These are phyloP conservation scores for Mimumesa dahlbomi DNA, from an alignment of 2,888 invertebrate genomes.

Conservation along the genomic window DNA sequence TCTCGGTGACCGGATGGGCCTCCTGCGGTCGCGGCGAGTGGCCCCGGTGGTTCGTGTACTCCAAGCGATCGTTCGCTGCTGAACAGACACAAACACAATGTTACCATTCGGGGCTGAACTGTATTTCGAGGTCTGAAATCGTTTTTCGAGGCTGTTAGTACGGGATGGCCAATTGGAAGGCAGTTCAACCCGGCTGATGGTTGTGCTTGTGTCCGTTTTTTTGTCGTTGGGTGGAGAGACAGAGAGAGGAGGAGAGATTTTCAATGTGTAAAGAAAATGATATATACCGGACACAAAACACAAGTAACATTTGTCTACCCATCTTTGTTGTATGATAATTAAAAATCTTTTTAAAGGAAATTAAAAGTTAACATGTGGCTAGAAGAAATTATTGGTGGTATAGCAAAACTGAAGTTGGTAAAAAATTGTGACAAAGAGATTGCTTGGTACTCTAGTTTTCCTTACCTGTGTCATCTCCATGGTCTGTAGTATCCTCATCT, in stretches of 20 bases:
- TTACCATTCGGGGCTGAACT: conserved; percentile 79
- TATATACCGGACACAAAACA: conserved; percentile 77
- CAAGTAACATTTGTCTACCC: conserved; percentile 57
- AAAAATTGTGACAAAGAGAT: neutral
- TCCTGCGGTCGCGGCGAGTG: conserved; percentile 61
- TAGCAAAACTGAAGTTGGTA: neutral
- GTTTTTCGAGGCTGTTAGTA: conserved; percentile 35
- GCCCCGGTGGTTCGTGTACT: conserved; percentile 71
- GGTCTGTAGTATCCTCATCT: conserved; percentile 66
- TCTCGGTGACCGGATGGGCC: conserved; percentile 62
- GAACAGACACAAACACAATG: conserved; percentile 78
- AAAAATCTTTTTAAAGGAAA: too few relatives aligned
- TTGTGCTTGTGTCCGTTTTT: conserved; percentile 78
- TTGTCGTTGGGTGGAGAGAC: too few relatives aligned
- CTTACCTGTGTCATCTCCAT: conserved; percentile 72
- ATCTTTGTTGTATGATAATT: too few relatives aligned
- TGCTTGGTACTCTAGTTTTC: neutral
- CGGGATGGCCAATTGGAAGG: conserved; percentile 62
- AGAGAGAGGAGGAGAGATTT: too few relatives aligned
- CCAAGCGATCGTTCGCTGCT: conserved; percentile 72
- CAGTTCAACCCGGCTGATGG: conserved; percentile 79
- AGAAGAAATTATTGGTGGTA: too few relatives aligned
- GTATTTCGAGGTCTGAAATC: conserved; percentile 61
- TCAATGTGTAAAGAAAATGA: conserved; percentile 33
- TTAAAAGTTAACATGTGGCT: too few relatives aligned